These are phyloP conservation scores for Caradrina clavipalpis DNA, from an alignment of 2,888 invertebrate genomes.

Conservation along the genomic window DNA sequence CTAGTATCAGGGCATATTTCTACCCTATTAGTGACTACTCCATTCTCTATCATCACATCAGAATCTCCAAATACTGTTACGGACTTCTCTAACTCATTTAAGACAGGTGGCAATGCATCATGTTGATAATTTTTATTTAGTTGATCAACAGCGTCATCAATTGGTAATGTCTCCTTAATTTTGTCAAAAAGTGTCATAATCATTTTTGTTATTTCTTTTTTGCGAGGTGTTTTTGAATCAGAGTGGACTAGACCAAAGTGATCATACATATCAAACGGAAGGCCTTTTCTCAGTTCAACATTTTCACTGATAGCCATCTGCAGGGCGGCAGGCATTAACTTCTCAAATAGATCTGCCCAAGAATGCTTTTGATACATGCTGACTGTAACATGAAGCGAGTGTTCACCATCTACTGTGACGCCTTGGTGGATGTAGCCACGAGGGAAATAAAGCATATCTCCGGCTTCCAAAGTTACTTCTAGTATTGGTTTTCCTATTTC, in stretches of 20 bases:
- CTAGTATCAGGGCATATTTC: slow-evolving; percentile 93
- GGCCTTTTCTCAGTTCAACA: slow-evolving; percentile 93
- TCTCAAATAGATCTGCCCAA: slow-evolving; percentile 97
- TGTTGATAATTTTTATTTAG: slow-evolving; percentile 96
- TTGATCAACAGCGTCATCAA: slow-evolving; percentile 96
- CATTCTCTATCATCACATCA: slow-evolving; percentile 92
- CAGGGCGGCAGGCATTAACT: slow-evolving; percentile 94
- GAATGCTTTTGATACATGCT: slow-evolving; percentile 97
- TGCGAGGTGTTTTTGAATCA: slow-evolving; percentile 85
- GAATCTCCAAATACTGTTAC: slow-evolving; percentile 94
- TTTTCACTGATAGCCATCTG: slow-evolving; percentile 93
- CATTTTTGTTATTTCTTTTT: slow-evolving; percentile 88
- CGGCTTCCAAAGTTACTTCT: slow-evolving; percentile 95
- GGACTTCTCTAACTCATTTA: slow-evolving; percentile 92
- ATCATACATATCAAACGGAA: slow-evolving; percentile 95
- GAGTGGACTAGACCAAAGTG: slow-evolving; percentile 94
- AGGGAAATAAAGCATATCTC: slow-evolving; percentile 98
- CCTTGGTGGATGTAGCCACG: slow-evolving; percentile 97
- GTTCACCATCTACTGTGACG: slow-evolving; percentile 93
- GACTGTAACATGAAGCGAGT: slow-evolving; percentile 98
- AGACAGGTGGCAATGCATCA: slow-evolving; percentile 96
- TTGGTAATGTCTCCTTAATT: slow-evolving; percentile 91
- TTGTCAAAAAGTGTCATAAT: slow-evolving; percentile 91
- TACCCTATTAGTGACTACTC: slow-evolving; percentile 91
- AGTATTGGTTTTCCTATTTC: slow-evolving; percentile 95